A percentile compares a stretch with the other conserved stretches of the same genome.
phyloP scores from a whole-genome alignment of 2,113 vertebrate genomes.

The Vicugna pacos region DNA sequence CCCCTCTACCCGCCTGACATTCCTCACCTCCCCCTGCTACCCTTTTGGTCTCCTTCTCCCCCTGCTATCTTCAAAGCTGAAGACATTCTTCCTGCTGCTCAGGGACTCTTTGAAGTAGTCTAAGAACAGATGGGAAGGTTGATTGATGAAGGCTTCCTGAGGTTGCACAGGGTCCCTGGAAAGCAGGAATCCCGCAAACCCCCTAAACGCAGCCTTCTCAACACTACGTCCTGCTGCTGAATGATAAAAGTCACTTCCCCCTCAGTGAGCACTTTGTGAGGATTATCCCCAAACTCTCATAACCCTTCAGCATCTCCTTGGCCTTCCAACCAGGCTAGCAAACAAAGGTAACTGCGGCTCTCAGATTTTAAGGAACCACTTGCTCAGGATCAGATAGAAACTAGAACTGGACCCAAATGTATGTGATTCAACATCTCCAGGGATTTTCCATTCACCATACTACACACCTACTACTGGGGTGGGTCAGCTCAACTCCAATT shows the following conservation, averaged over 20 bases:
- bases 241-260: background rate
- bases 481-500: background rate
- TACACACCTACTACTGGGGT: background rate
- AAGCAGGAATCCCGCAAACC: background rate
- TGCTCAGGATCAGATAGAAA: background rate
- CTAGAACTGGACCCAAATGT: constrained; percentile 5
- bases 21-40: background rate
- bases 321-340: background rate
- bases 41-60: background rate
- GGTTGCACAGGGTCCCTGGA: background rate
- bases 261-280: background rate
- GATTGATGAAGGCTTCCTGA: background rate
- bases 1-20: background rate
- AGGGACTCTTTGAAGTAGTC: constrained; percentile 40
- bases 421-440: background rate
- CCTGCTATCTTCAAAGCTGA: background rate
- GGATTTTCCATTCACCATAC: background rate
- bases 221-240: background rate
- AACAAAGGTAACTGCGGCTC: background rate
- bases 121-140: constrained; percentile 54
- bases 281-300: background rate
- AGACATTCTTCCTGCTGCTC: constrained; percentile 33
- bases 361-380: background rate
- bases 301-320: background rate
- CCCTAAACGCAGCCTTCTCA: background rate